These are phyloP conservation scores for Mayetiola destructor DNA, from an alignment of 2,888 invertebrate species.

Conservation along the genomic window DNA sequence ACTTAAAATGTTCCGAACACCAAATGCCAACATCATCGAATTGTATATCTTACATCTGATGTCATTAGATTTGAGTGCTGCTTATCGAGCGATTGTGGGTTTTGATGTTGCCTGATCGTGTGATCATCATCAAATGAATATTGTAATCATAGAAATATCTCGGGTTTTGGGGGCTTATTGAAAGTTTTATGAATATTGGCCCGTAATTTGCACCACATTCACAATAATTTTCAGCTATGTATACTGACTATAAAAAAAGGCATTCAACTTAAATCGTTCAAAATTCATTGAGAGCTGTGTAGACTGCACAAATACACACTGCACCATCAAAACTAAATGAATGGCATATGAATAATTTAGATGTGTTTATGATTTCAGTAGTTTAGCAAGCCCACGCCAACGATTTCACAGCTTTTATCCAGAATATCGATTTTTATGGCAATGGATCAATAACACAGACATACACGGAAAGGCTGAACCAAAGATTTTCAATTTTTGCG, in stretches of 20 bases:
- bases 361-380: background rate
- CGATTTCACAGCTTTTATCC: too few relatives aligned
- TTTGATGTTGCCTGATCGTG: background rate
- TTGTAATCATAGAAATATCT: background rate
- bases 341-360: slow-evolving; percentile 6
- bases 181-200: slow-evolving; percentile 9
- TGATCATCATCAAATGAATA: slow-evolving; percentile 9
- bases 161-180: background rate
- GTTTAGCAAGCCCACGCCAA: too few relatives aligned
- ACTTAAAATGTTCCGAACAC: background rate
- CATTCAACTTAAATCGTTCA: too few relatives aligned
- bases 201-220: background rate
- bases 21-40: background rate
- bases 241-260: too few relatives aligned
- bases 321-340: too few relatives aligned
- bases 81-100: slow-evolving; percentile 3
- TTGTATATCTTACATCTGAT: background rate
- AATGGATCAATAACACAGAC: too few relatives aligned
- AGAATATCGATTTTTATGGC: too few relatives aligned
- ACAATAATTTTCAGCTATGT: too few relatives aligned
- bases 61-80: slow-evolving; percentile 9
- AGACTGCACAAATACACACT: too few relatives aligned
- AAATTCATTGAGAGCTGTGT: too few relatives aligned
- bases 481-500: too few relatives aligned
- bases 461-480: too few relatives aligned